A percentile compares a stretch with the other conserved stretches of the same genome.
Conservation (phyloP, 2,888 invertebrate genomes). For the Dendrolimus houi region DNA sequence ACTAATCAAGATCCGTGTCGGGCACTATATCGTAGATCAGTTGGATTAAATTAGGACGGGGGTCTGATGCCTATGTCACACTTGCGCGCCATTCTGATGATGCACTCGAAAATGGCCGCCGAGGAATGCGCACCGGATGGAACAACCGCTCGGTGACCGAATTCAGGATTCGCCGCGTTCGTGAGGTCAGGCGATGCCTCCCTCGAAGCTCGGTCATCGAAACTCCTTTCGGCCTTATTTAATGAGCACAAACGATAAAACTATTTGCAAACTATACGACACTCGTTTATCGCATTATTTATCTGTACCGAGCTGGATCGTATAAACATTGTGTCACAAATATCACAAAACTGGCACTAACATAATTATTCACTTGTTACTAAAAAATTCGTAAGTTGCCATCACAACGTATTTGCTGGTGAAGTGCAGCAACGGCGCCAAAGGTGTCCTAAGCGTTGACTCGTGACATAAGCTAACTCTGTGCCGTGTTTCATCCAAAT, state of each 20-base stretch:
- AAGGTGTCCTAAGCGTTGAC: too few relatives aligned
- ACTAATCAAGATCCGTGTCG: too few relatives aligned
- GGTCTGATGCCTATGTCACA: too few relatives aligned
- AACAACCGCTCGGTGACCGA: constrained; percentile 25
- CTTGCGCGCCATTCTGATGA: constrained; percentile 58
- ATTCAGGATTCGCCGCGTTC: too few relatives aligned
- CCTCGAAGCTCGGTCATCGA: background rate
- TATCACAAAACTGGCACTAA: background rate
- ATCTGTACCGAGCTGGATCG: background rate
- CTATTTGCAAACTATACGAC: constrained; percentile 30
- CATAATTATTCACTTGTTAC: too few relatives aligned
- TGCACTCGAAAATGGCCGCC: constrained; percentile 70
- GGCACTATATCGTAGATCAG: too few relatives aligned
- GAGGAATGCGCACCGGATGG: constrained; percentile 55
- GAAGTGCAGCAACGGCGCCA: too few relatives aligned
- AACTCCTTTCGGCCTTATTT: constrained; percentile 29
- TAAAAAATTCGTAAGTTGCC: too few relatives aligned
- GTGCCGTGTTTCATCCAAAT: too few relatives aligned
- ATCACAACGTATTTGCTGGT: too few relatives aligned
- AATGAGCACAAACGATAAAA: constrained; percentile 38
- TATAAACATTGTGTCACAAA: background rate
- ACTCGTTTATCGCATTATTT: constrained; percentile 15
- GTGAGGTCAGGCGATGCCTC: background rate
- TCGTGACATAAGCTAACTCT: too few relatives aligned
- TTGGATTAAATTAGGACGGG: too few relatives aligned